phyloP scores from a whole-genome alignment of 1,140 invertebrate species.

The Lepidurus arcticus region DNA sequence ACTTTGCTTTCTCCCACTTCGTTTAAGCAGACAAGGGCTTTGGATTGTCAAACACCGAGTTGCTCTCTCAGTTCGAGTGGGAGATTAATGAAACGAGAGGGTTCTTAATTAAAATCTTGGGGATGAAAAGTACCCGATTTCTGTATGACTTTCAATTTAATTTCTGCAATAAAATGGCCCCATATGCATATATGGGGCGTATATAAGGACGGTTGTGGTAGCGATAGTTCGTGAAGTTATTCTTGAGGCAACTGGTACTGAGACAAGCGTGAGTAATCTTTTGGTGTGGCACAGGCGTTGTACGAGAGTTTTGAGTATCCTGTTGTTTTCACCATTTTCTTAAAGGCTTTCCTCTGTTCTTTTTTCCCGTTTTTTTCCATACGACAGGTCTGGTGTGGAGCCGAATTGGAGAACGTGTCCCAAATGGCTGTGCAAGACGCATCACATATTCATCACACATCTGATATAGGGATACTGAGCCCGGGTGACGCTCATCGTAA shows the following conservation, averaged over 20 bases:
- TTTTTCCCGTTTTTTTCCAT: background rate
- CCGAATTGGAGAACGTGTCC: background rate
- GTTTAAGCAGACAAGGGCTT: background rate
- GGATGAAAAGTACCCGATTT: background rate
- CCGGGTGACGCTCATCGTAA: background rate
- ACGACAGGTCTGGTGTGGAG: background rate
- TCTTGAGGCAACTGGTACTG: background rate
- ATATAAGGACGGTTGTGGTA: background rate
- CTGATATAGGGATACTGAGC: background rate
- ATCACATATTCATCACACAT: constrained; percentile 2
- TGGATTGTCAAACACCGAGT: background rate
- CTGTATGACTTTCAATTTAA: background rate
- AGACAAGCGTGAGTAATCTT: background rate
- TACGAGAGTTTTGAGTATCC: background rate
- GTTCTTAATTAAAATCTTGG: background rate
- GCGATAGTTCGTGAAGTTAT: background rate
- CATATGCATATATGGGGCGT: background rate
- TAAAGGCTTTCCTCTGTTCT: background rate
- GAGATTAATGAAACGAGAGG: background rate
- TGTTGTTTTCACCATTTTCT: background rate
- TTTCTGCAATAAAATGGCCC: background rate
- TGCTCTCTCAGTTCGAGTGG: background rate
- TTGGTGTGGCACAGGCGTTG: background rate
- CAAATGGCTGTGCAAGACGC: background rate
- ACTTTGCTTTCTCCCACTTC: background rate